Evolutionary conservation across 2,888 invertebrate genomes (phyloP).

Genomic region (Taphrorychus bicolor): DNA sequence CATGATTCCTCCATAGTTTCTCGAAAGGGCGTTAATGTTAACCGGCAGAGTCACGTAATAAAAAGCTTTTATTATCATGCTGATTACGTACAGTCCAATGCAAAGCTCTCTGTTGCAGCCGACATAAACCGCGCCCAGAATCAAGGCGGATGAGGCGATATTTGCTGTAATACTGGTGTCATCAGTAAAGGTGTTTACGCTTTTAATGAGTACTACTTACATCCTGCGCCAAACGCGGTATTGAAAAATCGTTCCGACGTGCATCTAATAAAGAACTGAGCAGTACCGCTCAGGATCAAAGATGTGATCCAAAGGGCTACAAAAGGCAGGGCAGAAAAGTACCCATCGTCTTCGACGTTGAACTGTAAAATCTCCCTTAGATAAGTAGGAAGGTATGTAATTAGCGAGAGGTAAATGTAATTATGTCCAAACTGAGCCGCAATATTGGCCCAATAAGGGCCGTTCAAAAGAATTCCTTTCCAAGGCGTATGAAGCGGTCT

Average conservation of each 20-base stretch:
- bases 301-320: slow-evolving; percentile 30
- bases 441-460: slow-evolving; percentile 59
- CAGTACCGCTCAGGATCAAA: slow-evolving; percentile 14
- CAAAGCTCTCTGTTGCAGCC: slow-evolving; percentile 65
- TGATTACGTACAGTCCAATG: slow-evolving; percentile 64
- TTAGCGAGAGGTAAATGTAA: slow-evolving; percentile 71
- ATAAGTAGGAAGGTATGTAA: slow-evolving; percentile 71
- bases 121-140: slow-evolving; percentile 68
- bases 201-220: slow-evolving; percentile 14
- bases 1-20: slow-evolving; percentile 68
- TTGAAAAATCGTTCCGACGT: slow-evolving; percentile 12
- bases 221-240: slow-evolving; percentile 23
- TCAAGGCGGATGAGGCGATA: slow-evolving; percentile 66
- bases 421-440: slow-evolving; percentile 72
- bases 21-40: slow-evolving; percentile 68
- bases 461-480: slow-evolving; percentile 35
- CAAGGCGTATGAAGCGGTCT: slow-evolving; percentile 37
- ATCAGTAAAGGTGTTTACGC: background rate
- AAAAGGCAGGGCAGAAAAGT: slow-evolving; percentile 32
- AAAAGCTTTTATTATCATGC: slow-evolving; percentile 71
- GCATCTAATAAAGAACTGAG: slow-evolving; percentile 13
- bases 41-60: slow-evolving; percentile 71
- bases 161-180: slow-evolving; percentile 68
- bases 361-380: slow-evolving; percentile 41
- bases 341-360: slow-evolving; percentile 26